These are phyloP conservation scores for Lepisosteus osseus DNA, from an alignment of 2,113 vertebrate genomes.

Conservation along the genomic window DNA sequence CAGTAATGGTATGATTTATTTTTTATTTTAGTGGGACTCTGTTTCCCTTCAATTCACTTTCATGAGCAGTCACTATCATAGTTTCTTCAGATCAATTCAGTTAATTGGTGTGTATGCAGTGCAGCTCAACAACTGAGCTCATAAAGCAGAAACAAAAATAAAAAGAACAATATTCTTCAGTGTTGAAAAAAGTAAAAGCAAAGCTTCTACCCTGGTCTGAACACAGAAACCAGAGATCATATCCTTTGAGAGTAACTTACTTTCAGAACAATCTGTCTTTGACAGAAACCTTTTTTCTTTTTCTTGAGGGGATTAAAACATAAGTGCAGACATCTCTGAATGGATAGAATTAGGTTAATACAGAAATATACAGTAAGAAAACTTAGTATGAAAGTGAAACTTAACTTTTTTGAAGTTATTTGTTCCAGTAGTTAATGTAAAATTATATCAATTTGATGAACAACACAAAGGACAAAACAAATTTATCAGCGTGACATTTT, in stretches of 20 bases:
- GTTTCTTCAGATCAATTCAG: background rate
- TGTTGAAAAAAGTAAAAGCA: background rate
- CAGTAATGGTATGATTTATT: too few relatives aligned
- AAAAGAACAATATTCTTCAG: background rate
- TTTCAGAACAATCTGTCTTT: slow-evolving; percentile 40
- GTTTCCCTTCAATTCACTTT: too few relatives aligned
- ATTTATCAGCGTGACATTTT: too few relatives aligned
- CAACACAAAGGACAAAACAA: too few relatives aligned
- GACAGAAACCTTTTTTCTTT: slow-evolving; percentile 39
- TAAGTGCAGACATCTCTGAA: slow-evolving; percentile 49
- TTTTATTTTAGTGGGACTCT: too few relatives aligned
- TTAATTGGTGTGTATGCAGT: too few relatives aligned
- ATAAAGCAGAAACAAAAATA: background rate
- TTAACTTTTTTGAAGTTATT: background rate
- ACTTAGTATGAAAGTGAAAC: slow-evolving; percentile 37
- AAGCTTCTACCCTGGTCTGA: background rate
- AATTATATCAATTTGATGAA: too few relatives aligned
- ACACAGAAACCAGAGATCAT: slow-evolving; percentile 17
- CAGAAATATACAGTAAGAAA: slow-evolving; percentile 39
- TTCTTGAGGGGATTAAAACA: slow-evolving; percentile 49
- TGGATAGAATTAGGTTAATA: slow-evolving; percentile 57
- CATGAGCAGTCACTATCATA: too few relatives aligned
- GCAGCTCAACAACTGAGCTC: background rate
- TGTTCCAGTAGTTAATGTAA: too few relatives aligned
- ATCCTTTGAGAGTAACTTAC: slow-evolving; percentile 27